phyloP scores from a whole-genome alignment of 2,113 vertebrate species.

The Kryptolebias marmoratus region DNA sequence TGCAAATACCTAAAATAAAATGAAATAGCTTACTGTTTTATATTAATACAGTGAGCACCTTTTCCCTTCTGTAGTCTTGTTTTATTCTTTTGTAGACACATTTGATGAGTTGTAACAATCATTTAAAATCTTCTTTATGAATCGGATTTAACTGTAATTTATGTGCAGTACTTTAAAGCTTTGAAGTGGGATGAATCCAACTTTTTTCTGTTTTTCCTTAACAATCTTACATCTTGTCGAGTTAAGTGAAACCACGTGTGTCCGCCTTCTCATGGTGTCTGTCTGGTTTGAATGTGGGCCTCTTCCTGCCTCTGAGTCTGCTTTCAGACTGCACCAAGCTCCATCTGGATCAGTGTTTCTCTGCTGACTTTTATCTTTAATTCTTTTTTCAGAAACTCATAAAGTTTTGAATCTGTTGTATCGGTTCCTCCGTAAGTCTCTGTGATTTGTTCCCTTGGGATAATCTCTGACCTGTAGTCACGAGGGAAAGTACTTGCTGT shows the following conservation, averaged over 20 bases:
- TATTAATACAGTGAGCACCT: background rate
- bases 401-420: background rate
- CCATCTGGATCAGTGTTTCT: constrained; percentile 24
- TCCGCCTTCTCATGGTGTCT: constrained; percentile 39
- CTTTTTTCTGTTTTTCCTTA: constrained; percentile 17
- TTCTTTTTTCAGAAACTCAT: background rate
- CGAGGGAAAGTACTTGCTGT: background rate
- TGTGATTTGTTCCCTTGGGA: background rate
- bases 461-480: background rate
- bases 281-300: constrained; percentile 57
- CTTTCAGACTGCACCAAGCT: constrained; percentile 6
- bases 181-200: background rate
- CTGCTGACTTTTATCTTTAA: constrained; percentile 2
- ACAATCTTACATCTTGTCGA: constrained; percentile 53
- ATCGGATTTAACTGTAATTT: background rate
- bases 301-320: constrained; percentile 59
- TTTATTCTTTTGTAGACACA: background rate
- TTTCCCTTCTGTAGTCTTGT: background rate
- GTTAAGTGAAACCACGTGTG: constrained; percentile 74
- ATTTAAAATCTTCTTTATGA: background rate
- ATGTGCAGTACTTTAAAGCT: background rate
- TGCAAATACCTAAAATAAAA: background rate
- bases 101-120: background rate
- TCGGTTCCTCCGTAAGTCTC: background rate
- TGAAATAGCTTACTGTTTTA: too few species aligned